These are phyloP conservation scores for Bunonema sp. DNA, from an alignment of 2,888 invertebrate species.

Conservation along the genomic window DNA sequence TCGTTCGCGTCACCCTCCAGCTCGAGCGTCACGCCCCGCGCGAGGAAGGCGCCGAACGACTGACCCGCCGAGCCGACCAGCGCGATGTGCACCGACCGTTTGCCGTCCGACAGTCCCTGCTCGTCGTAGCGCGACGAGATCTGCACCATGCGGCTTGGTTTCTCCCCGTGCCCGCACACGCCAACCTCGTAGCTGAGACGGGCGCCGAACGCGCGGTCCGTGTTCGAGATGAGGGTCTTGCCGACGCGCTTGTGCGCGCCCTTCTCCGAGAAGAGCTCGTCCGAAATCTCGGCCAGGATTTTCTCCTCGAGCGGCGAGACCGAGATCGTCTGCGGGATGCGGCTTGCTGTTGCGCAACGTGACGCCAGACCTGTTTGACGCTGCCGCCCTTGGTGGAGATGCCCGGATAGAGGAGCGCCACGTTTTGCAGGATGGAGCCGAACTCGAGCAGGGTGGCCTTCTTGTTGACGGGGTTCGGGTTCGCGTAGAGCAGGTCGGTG, in stretches of 20 bases:
- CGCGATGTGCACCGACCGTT: slow-evolving; percentile 59
- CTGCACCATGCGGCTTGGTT: slow-evolving; percentile 10
- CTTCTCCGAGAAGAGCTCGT: slow-evolving; percentile 22
- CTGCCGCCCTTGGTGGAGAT: slow-evolving; percentile 76
- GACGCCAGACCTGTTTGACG: slow-evolving; percentile 55
- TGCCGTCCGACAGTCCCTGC: slow-evolving; percentile 23
- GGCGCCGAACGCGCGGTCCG: slow-evolving; percentile 77
- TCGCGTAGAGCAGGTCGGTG: slow-evolving; percentile 68
- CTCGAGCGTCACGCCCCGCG: slow-evolving; percentile 71
- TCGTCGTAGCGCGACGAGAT: slow-evolving; percentile 36
- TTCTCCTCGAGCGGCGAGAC: slow-evolving; percentile 25
- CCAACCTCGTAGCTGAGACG: slow-evolving; percentile 72
- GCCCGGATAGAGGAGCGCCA: slow-evolving; percentile 71
- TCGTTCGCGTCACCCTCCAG: slow-evolving; percentile 94
- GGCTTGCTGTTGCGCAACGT: slow-evolving; percentile 58
- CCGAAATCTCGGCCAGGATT: slow-evolving; percentile 16
- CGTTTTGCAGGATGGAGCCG: slow-evolving; percentile 69
- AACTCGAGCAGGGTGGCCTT: slow-evolving; percentile 71
- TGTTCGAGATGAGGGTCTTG: slow-evolving; percentile 66
- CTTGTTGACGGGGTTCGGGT: slow-evolving; percentile 57
- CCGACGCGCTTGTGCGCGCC: slow-evolving; percentile 52
- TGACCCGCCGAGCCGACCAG: slow-evolving; percentile 88
- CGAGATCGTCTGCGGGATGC: slow-evolving; percentile 40
- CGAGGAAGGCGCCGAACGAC: slow-evolving; percentile 92
- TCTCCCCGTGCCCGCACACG: background rate